Percentiles rank a stretch among this genome's conserved stretches.
These are phyloP conservation scores for Dolichoris vasculosae DNA, from an alignment of 1,140 invertebrate genomes.

Conservation along the genomic window DNA sequence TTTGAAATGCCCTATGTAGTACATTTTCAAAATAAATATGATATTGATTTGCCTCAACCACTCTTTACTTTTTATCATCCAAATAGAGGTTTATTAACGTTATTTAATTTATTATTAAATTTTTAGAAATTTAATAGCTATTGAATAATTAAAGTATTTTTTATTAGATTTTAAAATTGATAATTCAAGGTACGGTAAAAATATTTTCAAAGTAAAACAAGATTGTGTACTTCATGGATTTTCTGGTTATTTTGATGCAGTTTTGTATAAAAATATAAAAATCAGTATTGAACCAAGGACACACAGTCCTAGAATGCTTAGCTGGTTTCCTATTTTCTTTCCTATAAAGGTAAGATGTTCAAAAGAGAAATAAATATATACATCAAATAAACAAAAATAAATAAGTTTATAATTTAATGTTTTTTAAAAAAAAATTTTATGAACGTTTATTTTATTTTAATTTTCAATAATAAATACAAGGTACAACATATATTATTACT, in stretches of 20 bases:
- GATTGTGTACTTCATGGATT: slow-evolving; percentile 93
- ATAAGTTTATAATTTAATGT: background rate
- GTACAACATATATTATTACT: too few species aligned
- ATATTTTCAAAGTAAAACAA: slow-evolving; percentile 82
- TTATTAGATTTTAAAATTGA: slow-evolving; percentile 75
- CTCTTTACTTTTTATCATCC: slow-evolving; percentile 95
- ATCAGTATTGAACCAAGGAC: slow-evolving; percentile 93
- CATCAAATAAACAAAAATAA: background rate
- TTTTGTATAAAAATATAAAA: slow-evolving; percentile 88
- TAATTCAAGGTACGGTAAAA: slow-evolving; percentile 84
- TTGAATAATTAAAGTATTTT: slow-evolving; percentile 7
- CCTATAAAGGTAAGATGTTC: slow-evolving; percentile 82
- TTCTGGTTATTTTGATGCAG: slow-evolving; percentile 94
- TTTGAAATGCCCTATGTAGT: slow-evolving; percentile 96
- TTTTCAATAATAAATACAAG: too few species aligned
- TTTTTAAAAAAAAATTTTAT: too few species aligned
- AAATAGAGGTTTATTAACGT: slow-evolving; percentile 76
- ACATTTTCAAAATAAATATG: slow-evolving; percentile 91
- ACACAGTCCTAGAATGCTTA: slow-evolving; percentile 93
- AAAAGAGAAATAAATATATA: background rate
- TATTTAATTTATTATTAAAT: slow-evolving; percentile 21
- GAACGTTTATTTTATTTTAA: too few species aligned
- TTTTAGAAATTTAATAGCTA: background rate
- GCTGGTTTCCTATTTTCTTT: slow-evolving; percentile 98
- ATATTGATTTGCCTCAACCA: slow-evolving; percentile 85